A percentile compares a stretch with the other conserved stretches of the same genome.
Evolutionary conservation across 2,797 vertebrate genomes (phyloP).

Genomic region (Melanotaenia nigrans): DNA sequence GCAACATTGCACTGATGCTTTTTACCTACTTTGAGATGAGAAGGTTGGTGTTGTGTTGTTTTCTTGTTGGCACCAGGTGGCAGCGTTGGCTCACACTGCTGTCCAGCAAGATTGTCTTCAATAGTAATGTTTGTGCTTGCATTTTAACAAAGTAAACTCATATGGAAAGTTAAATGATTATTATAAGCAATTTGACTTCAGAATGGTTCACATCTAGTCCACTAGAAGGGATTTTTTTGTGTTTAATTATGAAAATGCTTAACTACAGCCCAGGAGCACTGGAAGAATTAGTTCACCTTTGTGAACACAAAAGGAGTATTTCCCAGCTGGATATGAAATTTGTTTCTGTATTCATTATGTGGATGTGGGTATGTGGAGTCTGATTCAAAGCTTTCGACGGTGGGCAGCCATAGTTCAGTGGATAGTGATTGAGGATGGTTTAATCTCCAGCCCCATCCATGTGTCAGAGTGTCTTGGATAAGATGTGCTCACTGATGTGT

Average conservation of each 20-base stretch:
- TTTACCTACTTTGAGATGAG: not conserved
- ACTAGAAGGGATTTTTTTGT: slow-evolving; percentile 33
- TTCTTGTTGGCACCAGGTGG: slow-evolving; percentile 53
- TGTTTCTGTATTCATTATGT: slow-evolving; percentile 5
- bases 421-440: not conserved
- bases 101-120: not conserved
- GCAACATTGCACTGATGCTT: not conserved
- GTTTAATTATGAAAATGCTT: slow-evolving; percentile 43
- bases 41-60: slow-evolving; percentile 7
- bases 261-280: slow-evolving; percentile 35
- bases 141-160: not conserved
- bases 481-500: not conserved
- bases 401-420: no score
- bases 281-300: slow-evolving; percentile 40
- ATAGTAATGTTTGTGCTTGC: not conserved
- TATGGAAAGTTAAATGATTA: not conserved
- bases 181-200: not conserved
- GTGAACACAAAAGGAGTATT: slow-evolving; percentile 20
- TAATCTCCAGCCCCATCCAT: not conserved
- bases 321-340: not conserved
- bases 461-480: no score
- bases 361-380: not conserved
- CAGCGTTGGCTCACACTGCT: slow-evolving; percentile 56
- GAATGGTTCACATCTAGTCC: not conserved
- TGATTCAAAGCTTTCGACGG: not conserved